phyloP scores from a whole-genome alignment of 2,888 invertebrate species.

The Diadegma fenestrale region DNA sequence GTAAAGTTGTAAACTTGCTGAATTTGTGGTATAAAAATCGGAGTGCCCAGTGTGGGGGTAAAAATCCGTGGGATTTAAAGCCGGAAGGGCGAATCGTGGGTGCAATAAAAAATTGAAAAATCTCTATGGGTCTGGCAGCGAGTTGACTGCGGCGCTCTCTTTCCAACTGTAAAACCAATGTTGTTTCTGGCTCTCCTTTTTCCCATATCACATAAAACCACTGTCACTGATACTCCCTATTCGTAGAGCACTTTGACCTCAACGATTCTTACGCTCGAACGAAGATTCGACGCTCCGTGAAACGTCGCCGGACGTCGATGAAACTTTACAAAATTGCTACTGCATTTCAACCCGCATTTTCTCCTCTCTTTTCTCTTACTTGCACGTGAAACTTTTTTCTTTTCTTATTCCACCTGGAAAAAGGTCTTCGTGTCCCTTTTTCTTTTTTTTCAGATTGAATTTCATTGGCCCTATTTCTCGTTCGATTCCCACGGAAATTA shows the following conservation, averaged over 20 bases:
- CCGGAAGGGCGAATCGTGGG: conserved; percentile 32
- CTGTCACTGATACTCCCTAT: conserved; percentile 21
- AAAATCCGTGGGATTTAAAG: conserved; percentile 16
- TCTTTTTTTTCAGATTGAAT: neutral
- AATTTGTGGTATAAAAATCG: neutral
- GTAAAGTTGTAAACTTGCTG: neutral
- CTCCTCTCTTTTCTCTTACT: neutral
- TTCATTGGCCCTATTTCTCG: neutral
- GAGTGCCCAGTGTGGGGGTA: conserved; percentile 1
- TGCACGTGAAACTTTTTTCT: neutral
- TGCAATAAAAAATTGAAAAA: conserved; percentile 57
- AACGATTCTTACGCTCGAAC: conserved; percentile 33
- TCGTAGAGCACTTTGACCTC: conserved; percentile 9
- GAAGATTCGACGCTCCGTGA: conserved; percentile 47
- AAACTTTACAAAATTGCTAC: conserved; percentile 40
- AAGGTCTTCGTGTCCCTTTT: neutral
- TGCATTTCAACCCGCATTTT: conserved; percentile 20
- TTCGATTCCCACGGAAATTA: neutral
- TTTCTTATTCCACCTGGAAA: neutral
- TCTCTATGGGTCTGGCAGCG: conserved; percentile 31
- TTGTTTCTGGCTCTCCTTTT: conserved; percentile 24
- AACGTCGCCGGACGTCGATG: conserved; percentile 53
- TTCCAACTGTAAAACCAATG: conserved; percentile 40
- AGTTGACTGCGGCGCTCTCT: conserved; percentile 18
- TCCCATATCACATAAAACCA: conserved; percentile 27